Percentiles rank a stretch among this genome's conserved stretches.
Evolutionary conservation across 2,113 vertebrate species (phyloP).

Genomic region (Leptocoma aspasia): DNA sequence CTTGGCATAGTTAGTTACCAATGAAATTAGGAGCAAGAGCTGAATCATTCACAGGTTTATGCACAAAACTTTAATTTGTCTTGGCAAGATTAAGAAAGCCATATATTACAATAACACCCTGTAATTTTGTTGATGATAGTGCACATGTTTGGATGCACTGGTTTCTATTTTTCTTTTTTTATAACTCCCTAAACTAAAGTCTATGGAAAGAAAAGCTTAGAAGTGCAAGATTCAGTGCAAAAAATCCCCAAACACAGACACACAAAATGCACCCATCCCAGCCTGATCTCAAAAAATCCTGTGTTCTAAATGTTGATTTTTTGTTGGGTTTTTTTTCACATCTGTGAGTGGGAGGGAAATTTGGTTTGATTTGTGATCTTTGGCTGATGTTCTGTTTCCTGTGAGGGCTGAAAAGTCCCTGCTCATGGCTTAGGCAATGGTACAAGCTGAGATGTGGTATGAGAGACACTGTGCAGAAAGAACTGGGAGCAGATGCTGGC

Average conservation of each 20-base stretch:
- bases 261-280: rapidly evolving
- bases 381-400: background rate
- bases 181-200: background rate
- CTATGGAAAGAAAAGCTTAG: background rate
- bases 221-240: background rate
- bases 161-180: background rate
- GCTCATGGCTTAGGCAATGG: background rate
- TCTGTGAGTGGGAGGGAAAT: background rate
- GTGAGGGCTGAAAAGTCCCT: background rate
- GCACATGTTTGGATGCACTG: background rate
- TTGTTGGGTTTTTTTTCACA: background rate
- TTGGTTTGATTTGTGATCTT: background rate
- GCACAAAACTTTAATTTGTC: background rate
- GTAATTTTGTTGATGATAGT: background rate
- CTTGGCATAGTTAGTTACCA: background rate
- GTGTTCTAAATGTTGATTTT: background rate
- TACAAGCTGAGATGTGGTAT: background rate
- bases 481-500: background rate
- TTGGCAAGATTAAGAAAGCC: background rate
- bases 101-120: background rate
- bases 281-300: rapidly evolving
- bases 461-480: background rate
- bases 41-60: background rate
- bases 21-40: background rate
- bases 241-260: rapidly evolving